Conservation (phyloP, 64 coral and sea anemone species). For the Montipora cactus region DNA sequence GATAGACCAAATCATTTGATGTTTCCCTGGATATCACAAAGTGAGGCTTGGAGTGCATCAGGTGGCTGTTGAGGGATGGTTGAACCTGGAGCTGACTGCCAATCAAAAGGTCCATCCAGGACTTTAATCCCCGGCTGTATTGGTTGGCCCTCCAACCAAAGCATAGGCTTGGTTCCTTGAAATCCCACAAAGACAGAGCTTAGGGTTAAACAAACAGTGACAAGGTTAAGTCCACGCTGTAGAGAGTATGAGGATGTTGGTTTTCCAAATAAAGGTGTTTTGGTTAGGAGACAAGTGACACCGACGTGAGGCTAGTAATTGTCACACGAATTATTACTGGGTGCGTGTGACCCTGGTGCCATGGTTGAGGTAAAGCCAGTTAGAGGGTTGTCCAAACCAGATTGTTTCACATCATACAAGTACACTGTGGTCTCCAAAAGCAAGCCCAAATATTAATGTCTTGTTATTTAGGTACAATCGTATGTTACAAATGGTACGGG, state of each 20-base stretch:
- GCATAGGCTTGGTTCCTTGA: neutral
- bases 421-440: neutral
- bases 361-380: no score
- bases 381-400: slow-evolving; percentile 14
- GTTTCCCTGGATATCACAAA: neutral
- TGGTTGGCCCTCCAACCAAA: slow-evolving; percentile 26
- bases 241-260: neutral
- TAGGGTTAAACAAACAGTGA: slow-evolving; percentile 15
- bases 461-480: neutral
- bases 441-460: neutral
- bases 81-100: neutral
- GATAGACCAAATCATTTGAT: no score
- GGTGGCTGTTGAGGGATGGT: neutral
- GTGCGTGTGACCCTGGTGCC: no score
- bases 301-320: neutral
- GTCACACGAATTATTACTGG: neutral
- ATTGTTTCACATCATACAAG: neutral
- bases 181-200: neutral
- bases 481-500: neutral
- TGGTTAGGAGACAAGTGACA: slow-evolving; percentile 25
- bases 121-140: slow-evolving; percentile 41
- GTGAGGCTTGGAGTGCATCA: neutral
- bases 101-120: slow-evolving; percentile 35
- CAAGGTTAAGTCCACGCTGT: slow-evolving; percentile 46
- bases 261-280: neutral